These are phyloP conservation scores for Anhinga rufa DNA, from an alignment of 2,113 vertebrate genomes.

Conservation along the genomic window DNA sequence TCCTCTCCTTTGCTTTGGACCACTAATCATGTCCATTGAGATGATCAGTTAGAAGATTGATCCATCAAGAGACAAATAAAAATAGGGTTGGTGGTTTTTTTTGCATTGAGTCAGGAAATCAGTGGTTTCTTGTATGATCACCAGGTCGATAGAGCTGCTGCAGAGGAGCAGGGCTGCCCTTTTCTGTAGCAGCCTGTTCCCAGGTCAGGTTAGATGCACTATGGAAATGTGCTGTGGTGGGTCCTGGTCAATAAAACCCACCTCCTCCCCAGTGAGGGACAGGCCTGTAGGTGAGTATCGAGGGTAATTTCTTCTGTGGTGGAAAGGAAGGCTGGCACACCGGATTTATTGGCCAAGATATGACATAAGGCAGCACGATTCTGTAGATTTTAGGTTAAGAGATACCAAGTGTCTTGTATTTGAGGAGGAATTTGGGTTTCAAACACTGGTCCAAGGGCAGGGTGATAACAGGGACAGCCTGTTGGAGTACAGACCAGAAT, in stretches of 20 bases:
- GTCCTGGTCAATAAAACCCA: not conserved
- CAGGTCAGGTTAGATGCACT: not conserved
- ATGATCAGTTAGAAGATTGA: not conserved
- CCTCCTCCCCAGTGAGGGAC: not conserved
- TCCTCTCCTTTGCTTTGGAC: not conserved
- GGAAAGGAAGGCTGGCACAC: not conserved
- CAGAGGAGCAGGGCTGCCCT: not conserved
- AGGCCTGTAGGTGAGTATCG: fast-evolving
- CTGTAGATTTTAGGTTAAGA: not conserved
- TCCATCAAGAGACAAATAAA: not conserved
- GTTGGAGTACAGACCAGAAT: too few relatives aligned
- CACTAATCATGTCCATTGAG: not conserved
- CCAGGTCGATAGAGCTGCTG: fast-evolving
- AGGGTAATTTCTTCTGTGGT: not conserved
- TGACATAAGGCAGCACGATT: not conserved
- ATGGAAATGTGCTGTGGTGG: not conserved
- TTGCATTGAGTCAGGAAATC: not conserved
- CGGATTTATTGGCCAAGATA: not conserved
- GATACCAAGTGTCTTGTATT: not conserved
- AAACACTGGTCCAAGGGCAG: not conserved
- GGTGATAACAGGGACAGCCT: not conserved
- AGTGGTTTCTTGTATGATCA: not conserved
- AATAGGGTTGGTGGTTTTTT: not conserved
- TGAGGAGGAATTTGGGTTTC: not conserved
- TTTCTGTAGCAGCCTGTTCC: not conserved